These are phyloP conservation scores for Chironomus riparius DNA, from an alignment of 2,888 invertebrate genomes.

Conservation along the genomic window DNA sequence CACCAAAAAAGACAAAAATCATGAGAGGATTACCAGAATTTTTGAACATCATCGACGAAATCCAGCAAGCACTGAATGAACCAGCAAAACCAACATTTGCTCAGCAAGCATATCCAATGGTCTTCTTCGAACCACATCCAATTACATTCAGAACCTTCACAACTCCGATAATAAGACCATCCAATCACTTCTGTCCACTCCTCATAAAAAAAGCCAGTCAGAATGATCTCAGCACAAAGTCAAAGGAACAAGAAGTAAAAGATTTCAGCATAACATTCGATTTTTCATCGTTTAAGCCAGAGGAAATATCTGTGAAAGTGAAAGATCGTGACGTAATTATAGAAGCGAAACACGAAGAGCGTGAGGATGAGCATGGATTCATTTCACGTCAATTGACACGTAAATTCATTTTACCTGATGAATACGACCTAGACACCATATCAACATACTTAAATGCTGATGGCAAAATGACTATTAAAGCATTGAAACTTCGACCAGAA, in stretches of 20 bases:
- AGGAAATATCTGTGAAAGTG: slow-evolving; percentile 13
- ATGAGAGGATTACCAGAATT: slow-evolving; percentile 8
- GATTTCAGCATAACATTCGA: background rate
- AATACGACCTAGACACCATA: slow-evolving; percentile 16
- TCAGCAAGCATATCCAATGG: background rate
- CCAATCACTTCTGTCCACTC: background rate
- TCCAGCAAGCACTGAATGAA: background rate
- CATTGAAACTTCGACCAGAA: background rate
- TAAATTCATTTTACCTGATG: background rate
- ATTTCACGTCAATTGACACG: slow-evolving; percentile 14
- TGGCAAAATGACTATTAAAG: slow-evolving; percentile 19
- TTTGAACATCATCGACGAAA: slow-evolving; percentile 13
- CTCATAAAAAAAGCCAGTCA: background rate
- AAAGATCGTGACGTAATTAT: slow-evolving; percentile 9
- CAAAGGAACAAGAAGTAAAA: background rate
- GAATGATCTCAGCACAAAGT: background rate
- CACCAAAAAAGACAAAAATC: background rate
- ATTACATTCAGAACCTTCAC: background rate
- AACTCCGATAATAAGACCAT: background rate
- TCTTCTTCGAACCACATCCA: background rate
- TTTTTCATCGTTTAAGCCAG: slow-evolving; percentile 12
- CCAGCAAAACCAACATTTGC: background rate
- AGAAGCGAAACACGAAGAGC: slow-evolving; percentile 16
- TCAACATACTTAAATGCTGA: slow-evolving; percentile 11
- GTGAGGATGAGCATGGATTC: slow-evolving; percentile 11